Evolutionary conservation across 2,797 vertebrate genomes (phyloP).

Genomic region (Myotis findleyi): DNA sequence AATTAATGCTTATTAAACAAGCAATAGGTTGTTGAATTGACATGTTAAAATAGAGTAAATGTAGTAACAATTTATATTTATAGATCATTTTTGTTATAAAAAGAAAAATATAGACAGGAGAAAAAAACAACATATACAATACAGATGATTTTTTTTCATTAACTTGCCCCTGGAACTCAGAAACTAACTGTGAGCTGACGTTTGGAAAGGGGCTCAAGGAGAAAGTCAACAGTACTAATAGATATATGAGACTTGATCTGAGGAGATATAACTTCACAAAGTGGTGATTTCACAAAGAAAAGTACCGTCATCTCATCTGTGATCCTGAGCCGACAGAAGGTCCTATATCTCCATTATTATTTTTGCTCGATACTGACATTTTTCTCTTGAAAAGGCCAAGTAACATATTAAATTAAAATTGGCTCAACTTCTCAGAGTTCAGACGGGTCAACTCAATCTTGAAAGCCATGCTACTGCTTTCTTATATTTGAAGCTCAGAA

Average conservation of each 20-base stretch:
- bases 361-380: conserved; percentile 63
- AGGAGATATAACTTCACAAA: neutral
- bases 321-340: neutral
- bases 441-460: conserved; percentile 26
- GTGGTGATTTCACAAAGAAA: conserved; percentile 12
- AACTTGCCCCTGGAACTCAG: conserved; percentile 5
- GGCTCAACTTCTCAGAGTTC: conserved; percentile 44
- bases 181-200: neutral
- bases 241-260: neutral
- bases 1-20: neutral
- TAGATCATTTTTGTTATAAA: neutral
- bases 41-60: conserved; percentile 9
- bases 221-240: neutral
- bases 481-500: conserved; percentile 31
- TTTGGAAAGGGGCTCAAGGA: neutral
- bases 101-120: neutral
- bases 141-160: neutral
- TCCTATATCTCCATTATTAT: conserved; percentile 10
- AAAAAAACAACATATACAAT: neutral
- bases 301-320: neutral
- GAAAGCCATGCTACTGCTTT: conserved; percentile 50
- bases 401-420: conserved; percentile 55
- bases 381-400: conserved; percentile 57
- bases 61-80: neutral
- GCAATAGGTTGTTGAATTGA: neutral